A percentile compares a stretch with the other conserved stretches of the same genome.
These are phyloP conservation scores for Crypturellus tataupa DNA, from an alignment of 2,797 vertebrate genomes.

Conservation along the genomic window DNA sequence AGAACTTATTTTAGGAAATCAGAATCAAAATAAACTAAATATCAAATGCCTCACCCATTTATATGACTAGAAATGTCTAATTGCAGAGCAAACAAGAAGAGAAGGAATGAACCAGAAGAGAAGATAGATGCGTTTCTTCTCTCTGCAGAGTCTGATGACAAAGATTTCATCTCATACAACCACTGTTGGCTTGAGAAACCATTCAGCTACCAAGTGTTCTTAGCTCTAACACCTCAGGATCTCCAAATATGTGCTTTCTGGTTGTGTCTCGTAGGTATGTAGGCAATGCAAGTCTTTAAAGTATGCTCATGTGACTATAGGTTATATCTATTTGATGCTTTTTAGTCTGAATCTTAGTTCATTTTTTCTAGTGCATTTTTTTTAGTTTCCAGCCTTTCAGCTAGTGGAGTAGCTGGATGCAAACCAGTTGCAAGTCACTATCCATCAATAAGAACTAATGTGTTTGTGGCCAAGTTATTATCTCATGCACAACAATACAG, in stretches of 20 bases:
- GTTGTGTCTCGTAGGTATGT: background rate
- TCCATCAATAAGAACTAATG: background rate
- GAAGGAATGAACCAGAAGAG: background rate
- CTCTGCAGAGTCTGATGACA: background rate
- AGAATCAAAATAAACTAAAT: background rate
- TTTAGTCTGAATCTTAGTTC: background rate
- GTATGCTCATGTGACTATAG: background rate
- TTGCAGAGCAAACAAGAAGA: background rate
- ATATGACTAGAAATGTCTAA: background rate
- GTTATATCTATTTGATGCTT: background rate
- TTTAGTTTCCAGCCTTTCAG: no score
- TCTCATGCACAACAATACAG: background rate
- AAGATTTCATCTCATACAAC: background rate
- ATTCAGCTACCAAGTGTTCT: background rate
- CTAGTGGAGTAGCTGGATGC: background rate
- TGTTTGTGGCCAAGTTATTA: background rate
- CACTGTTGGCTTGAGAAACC: background rate
- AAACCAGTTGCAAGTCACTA: background rate
- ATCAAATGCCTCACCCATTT: background rate
- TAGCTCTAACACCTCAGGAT: background rate
- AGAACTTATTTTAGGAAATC: slow-evolving; percentile 17
- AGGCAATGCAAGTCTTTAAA: background rate
- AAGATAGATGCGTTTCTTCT: background rate
- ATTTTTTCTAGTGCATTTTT: background rate
- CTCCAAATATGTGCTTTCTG: background rate